Evolutionary conservation across 1,140 invertebrate genomes (phyloP), one percentile per base, ranked within the genome.

Genomic region (Hydropsyche tenuis): DNA sequence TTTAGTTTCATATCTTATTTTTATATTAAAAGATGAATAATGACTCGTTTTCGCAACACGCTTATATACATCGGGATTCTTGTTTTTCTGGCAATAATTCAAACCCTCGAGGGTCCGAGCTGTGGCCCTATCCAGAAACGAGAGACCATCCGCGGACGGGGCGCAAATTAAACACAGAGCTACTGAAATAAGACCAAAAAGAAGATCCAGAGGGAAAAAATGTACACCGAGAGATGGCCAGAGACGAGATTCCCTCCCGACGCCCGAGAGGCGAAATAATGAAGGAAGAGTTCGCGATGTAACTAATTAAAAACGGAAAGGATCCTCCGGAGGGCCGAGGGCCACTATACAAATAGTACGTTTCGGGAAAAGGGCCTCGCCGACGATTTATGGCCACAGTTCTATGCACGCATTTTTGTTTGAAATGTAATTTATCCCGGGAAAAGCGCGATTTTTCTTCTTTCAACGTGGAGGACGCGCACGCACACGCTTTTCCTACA

Each of bases 321-420:
- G 64, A 72, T 72, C 51, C 51, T 37, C 60, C 60, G 68, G 69
- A 64, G 42, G 51, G 68, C 43, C 60, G 14, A 48, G 64, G 74
- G 37, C 27, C 56, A 42, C 56, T 45, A 62, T 66, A 72, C 69
- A 60, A 76, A 76, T 76, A 73, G 73, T 73, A 72, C 68, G 60
- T 73, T 73, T 73, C 72, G 69, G 69, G 65, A 68, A 65, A 30
- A 63, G 60, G 63, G 71, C 30, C 30, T 37, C 30, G 25, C 30
- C 60, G 25, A 25, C 68, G 63, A 76, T 76, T 76, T 76, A 76
- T 76, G 73, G 63, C 65, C 72, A 53, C 68, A 27, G 69, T 73
- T 73, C 71, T 77, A 77, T 76, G 72, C 72, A 76, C 73, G 73
- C 75, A 76, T 76, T 76, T 76, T 76, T 72, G 75, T 77, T 77